Conservation (phyloP, 2,113 vertebrate species). For the Lepidothrix coronata region DNA sequence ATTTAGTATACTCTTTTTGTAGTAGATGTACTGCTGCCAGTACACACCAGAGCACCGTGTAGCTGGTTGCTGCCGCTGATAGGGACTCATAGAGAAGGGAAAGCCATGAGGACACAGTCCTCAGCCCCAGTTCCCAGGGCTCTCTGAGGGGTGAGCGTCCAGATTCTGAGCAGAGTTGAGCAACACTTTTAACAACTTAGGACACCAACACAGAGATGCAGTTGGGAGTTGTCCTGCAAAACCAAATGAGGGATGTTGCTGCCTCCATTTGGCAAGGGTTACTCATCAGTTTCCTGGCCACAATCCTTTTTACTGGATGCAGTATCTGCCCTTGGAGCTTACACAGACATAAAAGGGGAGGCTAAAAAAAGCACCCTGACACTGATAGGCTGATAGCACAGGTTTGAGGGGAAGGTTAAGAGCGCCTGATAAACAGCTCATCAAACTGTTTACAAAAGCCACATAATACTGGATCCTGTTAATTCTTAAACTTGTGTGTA, state of each 20-base stretch:
- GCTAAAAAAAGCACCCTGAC: background rate
- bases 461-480: background rate
- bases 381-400: background rate
- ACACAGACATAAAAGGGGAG: background rate
- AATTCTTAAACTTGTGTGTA: constrained; percentile 2
- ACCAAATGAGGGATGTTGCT: background rate
- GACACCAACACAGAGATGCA: background rate
- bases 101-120: background rate
- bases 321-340: background rate
- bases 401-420: constrained; percentile 54
- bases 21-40: background rate
- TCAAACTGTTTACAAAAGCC: constrained; percentile 19
- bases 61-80: background rate
- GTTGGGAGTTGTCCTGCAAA: background rate
- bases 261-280: background rate
- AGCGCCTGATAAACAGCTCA: constrained; percentile 50
- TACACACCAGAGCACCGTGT: background rate
- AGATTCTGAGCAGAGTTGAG: background rate
- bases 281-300: background rate
- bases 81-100: background rate
- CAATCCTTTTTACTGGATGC: background rate
- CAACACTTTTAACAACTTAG: background rate
- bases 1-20: background rate
- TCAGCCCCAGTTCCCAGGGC: background rate
- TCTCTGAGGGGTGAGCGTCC: background rate